Evolutionary conservation across 2,888 invertebrate genomes (phyloP).

Genomic region (Crematogaster levior): DNA sequence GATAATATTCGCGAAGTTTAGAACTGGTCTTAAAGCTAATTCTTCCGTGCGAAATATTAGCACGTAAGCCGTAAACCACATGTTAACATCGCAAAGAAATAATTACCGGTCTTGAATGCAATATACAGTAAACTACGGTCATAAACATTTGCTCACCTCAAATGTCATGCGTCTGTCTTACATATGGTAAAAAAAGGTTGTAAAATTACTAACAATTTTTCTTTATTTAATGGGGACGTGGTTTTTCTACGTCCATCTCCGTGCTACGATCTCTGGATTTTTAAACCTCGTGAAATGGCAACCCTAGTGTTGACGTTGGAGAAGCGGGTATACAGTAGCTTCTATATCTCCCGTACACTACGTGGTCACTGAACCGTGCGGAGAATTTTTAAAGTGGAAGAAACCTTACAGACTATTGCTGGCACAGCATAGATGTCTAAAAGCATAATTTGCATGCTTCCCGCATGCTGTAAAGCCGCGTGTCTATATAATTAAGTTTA

Average conservation of each 20-base stretch:
- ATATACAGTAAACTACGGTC: neutral
- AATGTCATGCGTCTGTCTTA: neutral
- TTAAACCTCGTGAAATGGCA: conserved; percentile 46
- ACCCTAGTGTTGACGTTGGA: conserved; percentile 44
- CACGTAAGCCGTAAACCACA: neutral
- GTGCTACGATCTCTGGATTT: conserved; percentile 37
- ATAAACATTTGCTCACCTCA: neutral
- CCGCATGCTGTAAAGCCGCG: conserved; percentile 16
- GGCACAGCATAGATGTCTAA: neutral
- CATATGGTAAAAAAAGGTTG: neutral
- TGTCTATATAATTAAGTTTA: conserved; percentile 23
- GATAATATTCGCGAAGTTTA: conserved; percentile 34
- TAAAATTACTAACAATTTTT: conserved; percentile 4
- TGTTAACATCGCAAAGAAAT: conserved; percentile 2
- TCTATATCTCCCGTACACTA: conserved; percentile 43
- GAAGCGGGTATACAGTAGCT: conserved; percentile 48
- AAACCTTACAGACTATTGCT: conserved; percentile 34
- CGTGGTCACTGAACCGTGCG: conserved; percentile 51
- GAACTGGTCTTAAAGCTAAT: conserved; percentile 33
- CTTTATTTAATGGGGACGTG: conserved; percentile 1
- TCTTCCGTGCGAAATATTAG: conserved; percentile 29
- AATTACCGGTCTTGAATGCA: neutral
- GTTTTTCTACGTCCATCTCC: neutral
- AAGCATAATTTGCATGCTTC: conserved; percentile 15
- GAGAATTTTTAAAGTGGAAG: conserved; percentile 52